Conservation (phyloP, 2,113 vertebrate species). For the Mus musculus region DNA sequence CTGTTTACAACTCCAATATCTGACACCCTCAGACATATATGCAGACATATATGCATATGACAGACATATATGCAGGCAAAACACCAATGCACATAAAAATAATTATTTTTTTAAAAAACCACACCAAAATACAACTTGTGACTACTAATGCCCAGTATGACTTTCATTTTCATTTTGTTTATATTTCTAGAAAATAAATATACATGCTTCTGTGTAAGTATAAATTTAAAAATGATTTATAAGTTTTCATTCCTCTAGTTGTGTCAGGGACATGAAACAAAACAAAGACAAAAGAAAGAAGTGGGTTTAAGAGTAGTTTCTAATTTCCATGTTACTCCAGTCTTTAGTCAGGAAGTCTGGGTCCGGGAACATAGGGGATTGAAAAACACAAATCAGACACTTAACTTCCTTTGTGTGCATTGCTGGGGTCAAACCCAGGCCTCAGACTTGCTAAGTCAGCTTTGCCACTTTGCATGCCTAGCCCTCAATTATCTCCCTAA, state of each 20-base stretch:
- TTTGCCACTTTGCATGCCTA: background rate
- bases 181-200: slow-evolving; percentile 36
- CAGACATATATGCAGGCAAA: background rate
- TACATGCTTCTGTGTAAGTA: background rate
- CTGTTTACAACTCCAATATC: background rate
- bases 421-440: background rate
- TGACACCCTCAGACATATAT: background rate
- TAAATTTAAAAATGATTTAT: slow-evolving; percentile 32
- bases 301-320: slow-evolving; percentile 50
- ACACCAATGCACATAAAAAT: background rate
- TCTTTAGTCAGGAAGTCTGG: slow-evolving; percentile 52
- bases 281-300: slow-evolving; percentile 3
- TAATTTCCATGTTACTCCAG: background rate
- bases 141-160: background rate
- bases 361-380: background rate
- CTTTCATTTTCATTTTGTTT: slow-evolving; percentile 14
- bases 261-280: background rate
- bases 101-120: background rate
- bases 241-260: slow-evolving; percentile 18
- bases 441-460: background rate
- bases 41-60: too few species aligned
- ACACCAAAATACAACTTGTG: slow-evolving; percentile 23
- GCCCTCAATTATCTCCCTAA: background rate
- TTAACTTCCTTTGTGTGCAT: background rate
- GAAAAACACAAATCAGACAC: background rate